Conservation (phyloP, 2,888 invertebrate genomes). For the Cheilosia urbana region DNA sequence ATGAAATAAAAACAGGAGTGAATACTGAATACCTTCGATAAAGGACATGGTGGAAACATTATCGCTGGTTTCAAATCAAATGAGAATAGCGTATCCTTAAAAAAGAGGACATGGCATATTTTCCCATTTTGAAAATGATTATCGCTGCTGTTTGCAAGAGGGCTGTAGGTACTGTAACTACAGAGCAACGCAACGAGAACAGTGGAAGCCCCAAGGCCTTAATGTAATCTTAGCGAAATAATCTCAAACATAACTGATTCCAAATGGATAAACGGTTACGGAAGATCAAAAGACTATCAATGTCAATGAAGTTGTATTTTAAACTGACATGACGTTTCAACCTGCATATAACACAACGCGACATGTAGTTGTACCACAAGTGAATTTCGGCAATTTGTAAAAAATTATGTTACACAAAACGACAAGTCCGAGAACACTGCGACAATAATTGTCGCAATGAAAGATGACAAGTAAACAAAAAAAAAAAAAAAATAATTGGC, state of each 20-base stretch:
- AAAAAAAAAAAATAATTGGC: too few species aligned
- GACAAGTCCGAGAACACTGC: too few species aligned
- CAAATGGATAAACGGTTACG: constrained; percentile 12
- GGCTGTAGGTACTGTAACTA: constrained; percentile 42
- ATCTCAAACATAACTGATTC: constrained; percentile 13
- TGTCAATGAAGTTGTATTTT: too few species aligned
- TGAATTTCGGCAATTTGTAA: too few species aligned
- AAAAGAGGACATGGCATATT: constrained; percentile 54
- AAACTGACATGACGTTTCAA: too few species aligned
- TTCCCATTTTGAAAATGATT: constrained; percentile 70
- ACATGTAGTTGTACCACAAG: too few species aligned
- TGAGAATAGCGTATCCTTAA: constrained; percentile 48
- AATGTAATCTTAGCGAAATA: constrained; percentile 33
- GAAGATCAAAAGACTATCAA: not conserved
- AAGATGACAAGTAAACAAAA: too few species aligned
- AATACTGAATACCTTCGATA: constrained; percentile 61
- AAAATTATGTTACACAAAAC: too few species aligned
- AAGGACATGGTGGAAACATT: constrained; percentile 53
- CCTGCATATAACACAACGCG: too few species aligned
- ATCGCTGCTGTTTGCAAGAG: constrained; percentile 44
- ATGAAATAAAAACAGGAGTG: constrained; percentile 55
- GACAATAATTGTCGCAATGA: too few species aligned
- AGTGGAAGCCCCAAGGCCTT: constrained; percentile 34
- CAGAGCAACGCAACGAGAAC: constrained; percentile 7
- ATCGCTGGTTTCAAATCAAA: constrained; percentile 64